Percentiles rank a stretch among this genome's conserved stretches.
Evolutionary conservation across 2,113 vertebrate genomes (phyloP).

Genomic region (Carettochelys insculpta): DNA sequence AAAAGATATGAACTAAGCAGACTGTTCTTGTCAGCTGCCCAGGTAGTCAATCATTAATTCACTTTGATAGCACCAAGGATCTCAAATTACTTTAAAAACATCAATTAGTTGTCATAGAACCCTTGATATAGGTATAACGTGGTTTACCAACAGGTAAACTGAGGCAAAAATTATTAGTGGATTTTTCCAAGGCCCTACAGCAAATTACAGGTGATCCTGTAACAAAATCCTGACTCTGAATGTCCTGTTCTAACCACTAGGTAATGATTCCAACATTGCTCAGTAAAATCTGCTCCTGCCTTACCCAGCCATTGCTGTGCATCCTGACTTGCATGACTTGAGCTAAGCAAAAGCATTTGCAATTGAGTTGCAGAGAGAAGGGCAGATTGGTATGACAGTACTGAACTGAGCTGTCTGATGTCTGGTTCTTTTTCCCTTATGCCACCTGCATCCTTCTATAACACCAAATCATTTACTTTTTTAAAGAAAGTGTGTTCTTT

Average conservation of each 20-base stretch:
- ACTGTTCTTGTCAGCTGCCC: neutral
- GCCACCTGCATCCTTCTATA: constrained; percentile 69
- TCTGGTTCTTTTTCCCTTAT: constrained; percentile 49
- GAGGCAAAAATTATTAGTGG: constrained; percentile 58
- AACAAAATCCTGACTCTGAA: neutral
- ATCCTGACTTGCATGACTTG: neutral
- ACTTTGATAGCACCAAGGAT: neutral
- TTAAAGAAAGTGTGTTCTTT: constrained; percentile 72
- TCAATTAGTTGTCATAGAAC: constrained; percentile 62
- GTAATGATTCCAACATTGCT: neutral
- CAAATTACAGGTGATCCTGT: neutral
- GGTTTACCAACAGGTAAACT: constrained; percentile 59
- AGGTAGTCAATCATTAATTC: neutral
- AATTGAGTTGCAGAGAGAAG: neutral
- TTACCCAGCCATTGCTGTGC: rapidly evolving
- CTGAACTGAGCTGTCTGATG: constrained; percentile 51
- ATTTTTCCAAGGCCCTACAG: constrained; percentile 55
- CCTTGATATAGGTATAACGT: constrained; percentile 61
- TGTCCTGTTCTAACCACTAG: rapidly evolving
- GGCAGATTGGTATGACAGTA: constrained; percentile 42
- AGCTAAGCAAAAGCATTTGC: constrained; percentile 17
- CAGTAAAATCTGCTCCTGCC: neutral
- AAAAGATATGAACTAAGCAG: neutral
- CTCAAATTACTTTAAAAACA: neutral
- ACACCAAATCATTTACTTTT: constrained; percentile 64